phyloP scores from a whole-genome alignment of 2,113 vertebrate genomes.

The Daphoenositta chrysoptera region DNA sequence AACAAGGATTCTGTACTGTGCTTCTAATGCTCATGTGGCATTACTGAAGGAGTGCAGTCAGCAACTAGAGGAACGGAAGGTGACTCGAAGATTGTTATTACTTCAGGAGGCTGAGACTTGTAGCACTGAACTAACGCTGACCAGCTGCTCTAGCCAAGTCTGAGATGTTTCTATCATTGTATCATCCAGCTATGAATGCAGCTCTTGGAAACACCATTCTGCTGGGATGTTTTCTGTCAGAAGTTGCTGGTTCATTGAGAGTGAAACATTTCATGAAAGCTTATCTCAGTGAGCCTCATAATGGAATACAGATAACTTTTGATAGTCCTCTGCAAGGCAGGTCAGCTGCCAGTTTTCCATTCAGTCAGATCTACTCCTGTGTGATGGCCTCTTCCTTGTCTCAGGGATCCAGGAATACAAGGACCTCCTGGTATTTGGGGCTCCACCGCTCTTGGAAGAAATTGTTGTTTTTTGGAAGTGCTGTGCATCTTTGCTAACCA shows the following conservation, averaged over 20 bases:
- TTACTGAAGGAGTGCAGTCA: background rate
- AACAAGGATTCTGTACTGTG: background rate
- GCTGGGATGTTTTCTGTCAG: slow-evolving; percentile 25
- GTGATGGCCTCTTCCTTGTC: background rate
- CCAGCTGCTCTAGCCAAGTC: background rate
- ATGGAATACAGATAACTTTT: slow-evolving; percentile 15
- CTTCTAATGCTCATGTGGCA: background rate
- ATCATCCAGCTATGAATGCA: background rate
- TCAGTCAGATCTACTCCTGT: background rate
- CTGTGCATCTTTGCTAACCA: background rate
- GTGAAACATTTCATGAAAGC: slow-evolving; percentile 28
- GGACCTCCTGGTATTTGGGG: background rate
- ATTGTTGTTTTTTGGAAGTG: background rate
- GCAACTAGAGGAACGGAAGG: background rate
- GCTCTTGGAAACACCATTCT: background rate
- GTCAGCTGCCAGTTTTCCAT: slow-evolving; percentile 30
- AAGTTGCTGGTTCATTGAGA: slow-evolving; percentile 42
- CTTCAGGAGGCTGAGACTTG: background rate
- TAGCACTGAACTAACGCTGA: background rate
- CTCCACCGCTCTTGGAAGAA: background rate
- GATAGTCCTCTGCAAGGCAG: background rate
- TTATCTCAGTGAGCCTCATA: slow-evolving; percentile 32
- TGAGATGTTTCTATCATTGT: background rate
- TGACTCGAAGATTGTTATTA: background rate
- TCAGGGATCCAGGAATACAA: background rate